Evolutionary conservation across 1,140 invertebrate species (phyloP).

Genomic region (Drosophila obscura): DNA sequence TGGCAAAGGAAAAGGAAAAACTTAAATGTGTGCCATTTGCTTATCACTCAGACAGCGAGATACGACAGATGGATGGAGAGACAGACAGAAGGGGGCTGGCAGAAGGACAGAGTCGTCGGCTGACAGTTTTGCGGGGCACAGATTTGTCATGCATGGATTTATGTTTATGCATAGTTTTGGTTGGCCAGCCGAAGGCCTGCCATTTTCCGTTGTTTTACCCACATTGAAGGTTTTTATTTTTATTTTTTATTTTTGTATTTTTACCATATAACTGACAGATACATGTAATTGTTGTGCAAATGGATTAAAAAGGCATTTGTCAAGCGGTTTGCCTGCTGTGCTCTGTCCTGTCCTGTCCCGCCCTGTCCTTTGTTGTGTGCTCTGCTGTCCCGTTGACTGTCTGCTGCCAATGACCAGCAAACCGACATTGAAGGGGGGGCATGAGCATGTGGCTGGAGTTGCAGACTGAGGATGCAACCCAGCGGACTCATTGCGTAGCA

Average conservation of each 20-base stretch:
- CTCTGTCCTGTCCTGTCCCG: too few species aligned
- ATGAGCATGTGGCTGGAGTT: conserved; percentile 2
- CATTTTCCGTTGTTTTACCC: conserved; percentile 7
- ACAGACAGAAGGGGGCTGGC: conserved; percentile 1
- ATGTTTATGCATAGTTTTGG: conserved; percentile 73
- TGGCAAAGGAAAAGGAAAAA: conserved; percentile 47
- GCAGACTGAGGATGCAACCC: conserved; percentile 3
- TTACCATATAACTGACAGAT: conserved; percentile 57
- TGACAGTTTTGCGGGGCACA: conserved; percentile 74
- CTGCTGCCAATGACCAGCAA: conserved; percentile 39
- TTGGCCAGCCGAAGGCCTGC: conserved; percentile 6
- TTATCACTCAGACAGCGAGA: conserved; percentile 54
- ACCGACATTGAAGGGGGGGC: conserved; percentile 36
- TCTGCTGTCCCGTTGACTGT: conserved; percentile 10
- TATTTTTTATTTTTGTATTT: conserved; percentile 7
- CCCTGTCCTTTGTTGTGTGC: too few species aligned
- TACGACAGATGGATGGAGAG: conserved; percentile 6
- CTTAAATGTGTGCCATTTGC: conserved; percentile 77
- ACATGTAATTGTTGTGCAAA: conserved; percentile 73
- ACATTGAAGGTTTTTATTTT: conserved; percentile 2
- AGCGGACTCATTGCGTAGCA: conserved; percentile 24
- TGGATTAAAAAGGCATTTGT: conserved; percentile 81
- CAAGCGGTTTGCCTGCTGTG: conserved; percentile 52
- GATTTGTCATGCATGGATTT: conserved; percentile 80
- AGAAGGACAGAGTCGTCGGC: conserved; percentile 24